Evolutionary conservation across 2,888 invertebrate genomes (phyloP).

Genomic region (Philereme vetulata): DNA sequence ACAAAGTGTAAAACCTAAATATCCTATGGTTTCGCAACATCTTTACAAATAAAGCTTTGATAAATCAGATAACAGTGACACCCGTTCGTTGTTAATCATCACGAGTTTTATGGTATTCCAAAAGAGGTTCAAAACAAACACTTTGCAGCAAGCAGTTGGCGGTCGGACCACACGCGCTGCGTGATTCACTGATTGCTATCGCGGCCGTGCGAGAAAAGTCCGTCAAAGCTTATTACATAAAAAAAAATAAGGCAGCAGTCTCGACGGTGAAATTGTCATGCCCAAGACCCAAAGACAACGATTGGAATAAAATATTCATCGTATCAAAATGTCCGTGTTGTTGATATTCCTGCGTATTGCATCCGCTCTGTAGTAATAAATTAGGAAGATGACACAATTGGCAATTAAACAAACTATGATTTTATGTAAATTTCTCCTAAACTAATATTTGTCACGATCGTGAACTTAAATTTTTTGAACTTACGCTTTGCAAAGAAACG

Average conservation of each 20-base stretch:
- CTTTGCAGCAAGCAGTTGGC: conserved; percentile 22
- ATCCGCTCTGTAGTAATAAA: no score
- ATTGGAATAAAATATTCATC: no score
- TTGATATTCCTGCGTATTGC: no score
- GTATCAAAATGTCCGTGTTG: no score
- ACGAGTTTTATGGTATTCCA: conserved; percentile 49
- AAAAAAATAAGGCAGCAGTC: not conserved
- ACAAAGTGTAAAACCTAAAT: conserved; percentile 5
- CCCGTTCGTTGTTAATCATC: conserved; percentile 47
- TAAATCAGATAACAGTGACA: conserved; percentile 29
- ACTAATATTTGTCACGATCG: conserved; percentile 32
- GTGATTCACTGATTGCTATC: conserved; percentile 49
- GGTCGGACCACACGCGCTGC: conserved; percentile 58
- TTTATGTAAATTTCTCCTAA: not conserved
- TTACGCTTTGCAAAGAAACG: conserved; percentile 37
- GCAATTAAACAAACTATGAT: no score
- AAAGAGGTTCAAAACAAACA: conserved; percentile 53
- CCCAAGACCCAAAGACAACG: no score
- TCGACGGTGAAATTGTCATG: not conserved
- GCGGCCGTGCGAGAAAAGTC: conserved; percentile 36
- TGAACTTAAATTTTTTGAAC: conserved; percentile 40
- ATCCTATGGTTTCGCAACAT: conserved; percentile 9
- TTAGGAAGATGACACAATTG: no score
- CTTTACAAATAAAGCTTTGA: conserved; percentile 14
- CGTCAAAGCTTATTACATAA: conserved; percentile 19